Evolutionary conservation across 2,888 invertebrate species (phyloP), one percentile per base, ranked within the genome.

Genomic region (Rugalucina vietnamica): DNA sequence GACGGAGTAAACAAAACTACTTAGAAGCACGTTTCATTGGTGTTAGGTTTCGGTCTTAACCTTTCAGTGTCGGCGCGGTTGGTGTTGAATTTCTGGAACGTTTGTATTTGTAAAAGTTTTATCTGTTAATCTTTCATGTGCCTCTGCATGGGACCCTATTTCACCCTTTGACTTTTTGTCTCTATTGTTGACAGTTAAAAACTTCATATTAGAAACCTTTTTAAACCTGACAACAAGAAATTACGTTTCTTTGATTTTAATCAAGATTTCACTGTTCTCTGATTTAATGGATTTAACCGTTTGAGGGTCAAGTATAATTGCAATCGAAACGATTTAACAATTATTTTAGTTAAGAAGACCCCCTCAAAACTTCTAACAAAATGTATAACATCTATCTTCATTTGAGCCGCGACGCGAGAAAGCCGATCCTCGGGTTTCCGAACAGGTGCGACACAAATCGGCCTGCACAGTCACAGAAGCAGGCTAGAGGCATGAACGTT

Each of bases 171-270:
- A 65, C 65, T 65, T 65, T 34, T 65, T 34, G 34, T 65, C 34
- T 29, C 65, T 65, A 65, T 65, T 65, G 65, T 65, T 34, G 65
- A 65, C 65, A 65, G 65, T 21, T 34, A 65, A 65, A 65, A 60
- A 21, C 12, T 27, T 21, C 12, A 18, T 65, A n/a, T 65, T 29
- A 21, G 32, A 65, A 65, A 65, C 29, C 34, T 65, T 43, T 43
- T 34, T 34, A 65, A 65, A 34, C 18, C 65, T 32, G 1, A 34
- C 32, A 65, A 34, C 14, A 34, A 65, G 34, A 21, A 34, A 54
- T n/a, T 54, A 18, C n/a, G n/a, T 54, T 54, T 54, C 54, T 8
- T 54, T 54, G 54, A 54, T 54, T 54, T 8, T 54, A 54, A 54
- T 54, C 54, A 54, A 54, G 54, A n/a, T 54, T 54, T 54, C 54